phyloP scores from a whole-genome alignment of 2,113 vertebrate genomes.

The Genyomyrus donnyi region DNA sequence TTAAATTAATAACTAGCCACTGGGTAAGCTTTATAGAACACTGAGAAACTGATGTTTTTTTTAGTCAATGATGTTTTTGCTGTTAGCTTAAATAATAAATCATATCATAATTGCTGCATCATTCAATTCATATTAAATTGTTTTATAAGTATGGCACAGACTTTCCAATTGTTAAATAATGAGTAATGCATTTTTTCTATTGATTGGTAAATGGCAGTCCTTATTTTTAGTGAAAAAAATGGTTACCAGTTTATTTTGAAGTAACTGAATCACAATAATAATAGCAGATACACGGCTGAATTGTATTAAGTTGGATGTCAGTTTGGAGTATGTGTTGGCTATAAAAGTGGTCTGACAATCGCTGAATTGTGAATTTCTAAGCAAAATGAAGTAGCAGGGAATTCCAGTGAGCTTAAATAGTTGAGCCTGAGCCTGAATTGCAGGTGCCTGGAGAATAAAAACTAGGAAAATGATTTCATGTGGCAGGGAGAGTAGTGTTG shows the following conservation, averaged over 20 bases:
- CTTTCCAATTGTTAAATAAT: not conserved
- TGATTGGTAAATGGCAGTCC: not conserved
- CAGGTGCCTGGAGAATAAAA: not conserved
- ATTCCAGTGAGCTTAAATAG: not conserved
- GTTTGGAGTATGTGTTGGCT: not conserved
- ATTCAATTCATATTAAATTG: not conserved
- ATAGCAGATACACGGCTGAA: not conserved
- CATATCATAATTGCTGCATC: not conserved
- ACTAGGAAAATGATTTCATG: not conserved
- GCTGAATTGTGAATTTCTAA: not conserved
- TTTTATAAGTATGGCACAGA: not conserved
- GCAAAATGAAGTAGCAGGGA: not conserved
- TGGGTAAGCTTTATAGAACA: not conserved
- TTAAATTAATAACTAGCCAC: constrained; percentile 3
- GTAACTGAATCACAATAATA: not conserved
- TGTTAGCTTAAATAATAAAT: not conserved
- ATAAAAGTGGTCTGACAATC: not conserved
- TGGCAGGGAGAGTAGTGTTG: not conserved
- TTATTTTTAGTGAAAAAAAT: not conserved
- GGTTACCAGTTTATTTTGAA: not conserved
- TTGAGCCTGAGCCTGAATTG: not conserved
- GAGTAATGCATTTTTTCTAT: not conserved
- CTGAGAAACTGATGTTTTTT: not conserved
- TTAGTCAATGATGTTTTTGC: not conserved
- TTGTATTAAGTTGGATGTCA: not conserved